These are phyloP conservation scores for Lathamus discolor DNA, from an alignment of 2,113 vertebrate species.

Conservation along the genomic window DNA sequence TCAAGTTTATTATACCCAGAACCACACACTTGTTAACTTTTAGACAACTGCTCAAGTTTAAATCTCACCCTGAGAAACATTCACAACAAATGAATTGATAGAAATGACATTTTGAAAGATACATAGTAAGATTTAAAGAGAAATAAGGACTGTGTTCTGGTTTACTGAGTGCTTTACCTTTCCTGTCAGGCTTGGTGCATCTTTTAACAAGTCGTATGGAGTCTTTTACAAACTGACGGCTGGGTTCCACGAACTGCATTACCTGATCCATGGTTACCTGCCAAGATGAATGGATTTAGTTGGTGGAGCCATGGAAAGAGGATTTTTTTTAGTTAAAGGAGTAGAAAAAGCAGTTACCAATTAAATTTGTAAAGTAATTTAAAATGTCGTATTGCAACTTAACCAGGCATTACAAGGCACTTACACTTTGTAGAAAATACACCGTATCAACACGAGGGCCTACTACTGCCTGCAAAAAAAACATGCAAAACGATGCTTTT, in stretches of 20 bases:
- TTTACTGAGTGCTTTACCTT: slow-evolving; percentile 78
- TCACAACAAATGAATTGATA: not conserved
- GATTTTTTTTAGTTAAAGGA: not conserved
- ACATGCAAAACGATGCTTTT: fast-evolving
- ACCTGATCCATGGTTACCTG: slow-evolving; percentile 90
- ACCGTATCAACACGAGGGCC: fast-evolving
- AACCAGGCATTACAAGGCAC: not conserved
- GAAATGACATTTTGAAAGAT: fast-evolving
- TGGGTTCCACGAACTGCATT: slow-evolving; percentile 98
- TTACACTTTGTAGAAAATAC: not conserved
- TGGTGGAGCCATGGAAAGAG: not conserved
- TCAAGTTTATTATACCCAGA: not conserved
- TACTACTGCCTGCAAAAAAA: not conserved
- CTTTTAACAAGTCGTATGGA: slow-evolving; percentile 98
- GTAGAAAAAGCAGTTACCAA: not conserved
- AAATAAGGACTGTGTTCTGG: not conserved
- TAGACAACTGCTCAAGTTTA: not conserved
- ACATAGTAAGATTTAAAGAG: fast-evolving
- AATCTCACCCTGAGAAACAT: not conserved
- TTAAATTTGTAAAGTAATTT: not conserved
- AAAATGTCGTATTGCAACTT: not conserved
- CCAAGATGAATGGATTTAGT: fast-evolving
- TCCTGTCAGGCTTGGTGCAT: slow-evolving; percentile 98
- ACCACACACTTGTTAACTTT: not conserved
- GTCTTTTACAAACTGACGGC: slow-evolving; percentile 96